Evolutionary conservation across 2,113 vertebrate species (phyloP).

Genomic region (Taxidea taxus): DNA sequence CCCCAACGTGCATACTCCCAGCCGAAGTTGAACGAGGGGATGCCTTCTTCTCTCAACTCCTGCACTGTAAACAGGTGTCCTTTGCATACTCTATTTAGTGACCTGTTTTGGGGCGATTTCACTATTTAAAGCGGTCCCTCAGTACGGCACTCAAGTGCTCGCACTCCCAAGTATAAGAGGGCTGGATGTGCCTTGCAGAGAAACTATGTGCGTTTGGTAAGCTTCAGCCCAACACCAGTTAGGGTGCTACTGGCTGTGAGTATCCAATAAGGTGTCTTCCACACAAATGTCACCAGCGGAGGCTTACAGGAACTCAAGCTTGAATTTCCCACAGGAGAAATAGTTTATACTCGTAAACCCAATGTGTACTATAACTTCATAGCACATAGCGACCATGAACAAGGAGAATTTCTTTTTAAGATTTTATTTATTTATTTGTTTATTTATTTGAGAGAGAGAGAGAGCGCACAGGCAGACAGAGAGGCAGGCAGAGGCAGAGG

Average conservation of each 20-base stretch:
- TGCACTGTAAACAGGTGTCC: neutral
- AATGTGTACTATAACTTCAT: neutral
- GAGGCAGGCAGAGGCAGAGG: no score
- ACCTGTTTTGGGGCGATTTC: neutral
- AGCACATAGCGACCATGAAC: neutral
- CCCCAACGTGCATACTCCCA: fast-evolving
- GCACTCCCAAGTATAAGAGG: neutral
- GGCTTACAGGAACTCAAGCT: neutral
- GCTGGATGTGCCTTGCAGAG: neutral
- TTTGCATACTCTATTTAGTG: neutral
- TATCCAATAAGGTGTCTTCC: neutral
- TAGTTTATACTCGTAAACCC: neutral
- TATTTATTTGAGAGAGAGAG: no score
- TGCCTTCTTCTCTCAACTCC: neutral
- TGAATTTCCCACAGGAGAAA: neutral
- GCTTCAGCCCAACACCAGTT: neutral
- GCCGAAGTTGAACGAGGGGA: neutral
- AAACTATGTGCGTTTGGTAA: neutral
- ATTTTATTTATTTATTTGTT: no score
- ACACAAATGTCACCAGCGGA: neutral
- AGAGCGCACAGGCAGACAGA: no score
- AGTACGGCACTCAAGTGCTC: neutral
- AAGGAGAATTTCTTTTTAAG: neutral
- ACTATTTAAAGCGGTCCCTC: neutral
- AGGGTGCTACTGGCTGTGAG: fast-evolving